phyloP scores from a whole-genome alignment of 2,888 invertebrate species.

The Melinaea menophilus region DNA sequence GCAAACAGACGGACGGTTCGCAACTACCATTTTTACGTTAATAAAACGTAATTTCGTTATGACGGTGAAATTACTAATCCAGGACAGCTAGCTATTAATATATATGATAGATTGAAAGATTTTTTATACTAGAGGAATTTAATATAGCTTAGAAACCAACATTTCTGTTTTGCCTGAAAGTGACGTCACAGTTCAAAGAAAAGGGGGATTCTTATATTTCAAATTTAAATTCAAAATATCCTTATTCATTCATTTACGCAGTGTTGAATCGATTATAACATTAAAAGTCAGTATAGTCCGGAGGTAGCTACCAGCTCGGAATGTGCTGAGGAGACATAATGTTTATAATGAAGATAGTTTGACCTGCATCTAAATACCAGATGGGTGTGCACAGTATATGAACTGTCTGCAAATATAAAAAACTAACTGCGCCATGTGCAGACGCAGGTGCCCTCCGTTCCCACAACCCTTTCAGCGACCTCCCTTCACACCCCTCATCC shows the following conservation, averaged over 20 bases:
- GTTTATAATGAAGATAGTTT: conserved; percentile 7
- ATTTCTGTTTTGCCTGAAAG: too few species aligned
- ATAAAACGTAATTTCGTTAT: conserved; percentile 40
- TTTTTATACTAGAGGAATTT: too few species aligned
- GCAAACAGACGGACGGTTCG: conserved; percentile 70
- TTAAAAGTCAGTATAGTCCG: too few species aligned
- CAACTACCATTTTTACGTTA: conserved; percentile 55
- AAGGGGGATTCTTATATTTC: too few species aligned
- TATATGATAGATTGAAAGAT: background rate
- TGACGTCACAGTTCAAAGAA: too few species aligned
- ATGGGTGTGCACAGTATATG: conserved; percentile 71
- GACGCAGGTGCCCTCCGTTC: conserved; percentile 78
- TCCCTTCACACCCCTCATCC: conserved; percentile 50
- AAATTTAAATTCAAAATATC: too few species aligned
- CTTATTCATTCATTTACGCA: too few species aligned
- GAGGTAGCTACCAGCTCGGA: too few species aligned
- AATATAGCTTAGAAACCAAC: too few species aligned
- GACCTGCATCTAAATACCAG: conserved; percentile 35
- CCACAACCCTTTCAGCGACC: conserved; percentile 77
- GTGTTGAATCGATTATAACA: too few species aligned
- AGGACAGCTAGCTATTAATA: background rate
- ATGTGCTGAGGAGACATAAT: background rate
- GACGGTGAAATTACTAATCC: conserved; percentile 20
- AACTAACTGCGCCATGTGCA: conserved; percentile 72
- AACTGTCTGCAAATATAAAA: conserved; percentile 72